Conservation (phyloP, 2,113 vertebrate species). For the Chelonoidis abingdonii region DNA sequence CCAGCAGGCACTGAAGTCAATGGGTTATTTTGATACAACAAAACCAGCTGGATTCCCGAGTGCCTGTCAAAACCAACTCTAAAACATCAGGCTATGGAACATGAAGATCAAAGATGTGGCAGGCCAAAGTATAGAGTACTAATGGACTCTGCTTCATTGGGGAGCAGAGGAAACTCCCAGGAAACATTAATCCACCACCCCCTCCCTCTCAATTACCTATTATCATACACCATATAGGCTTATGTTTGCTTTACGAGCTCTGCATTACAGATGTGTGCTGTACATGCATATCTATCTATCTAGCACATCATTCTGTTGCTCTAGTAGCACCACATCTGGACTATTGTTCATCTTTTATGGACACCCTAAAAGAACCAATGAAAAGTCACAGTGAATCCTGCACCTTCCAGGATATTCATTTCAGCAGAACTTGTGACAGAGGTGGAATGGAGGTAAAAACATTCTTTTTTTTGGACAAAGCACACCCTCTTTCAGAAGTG, state of each 20-base stretch:
- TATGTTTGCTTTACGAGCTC: neutral
- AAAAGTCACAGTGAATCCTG: fast-evolving
- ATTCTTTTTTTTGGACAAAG: neutral
- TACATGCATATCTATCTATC: neutral
- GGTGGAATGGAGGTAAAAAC: neutral
- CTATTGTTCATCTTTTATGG: neutral
- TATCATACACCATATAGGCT: fast-evolving
- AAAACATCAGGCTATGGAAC: neutral
- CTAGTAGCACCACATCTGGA: neutral
- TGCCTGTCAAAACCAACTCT: neutral
- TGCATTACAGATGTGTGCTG: neutral
- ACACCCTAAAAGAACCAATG: neutral
- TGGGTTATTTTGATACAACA: neutral
- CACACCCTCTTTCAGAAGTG: neutral
- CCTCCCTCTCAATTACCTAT: neutral
- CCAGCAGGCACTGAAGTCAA: neutral
- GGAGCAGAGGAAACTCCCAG: neutral
- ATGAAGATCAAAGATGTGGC: neutral
- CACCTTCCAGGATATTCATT: neutral
- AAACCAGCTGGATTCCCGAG: neutral
- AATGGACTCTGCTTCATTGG: neutral
- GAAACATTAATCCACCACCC: neutral
- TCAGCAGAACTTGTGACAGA: neutral
- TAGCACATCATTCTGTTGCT: neutral
- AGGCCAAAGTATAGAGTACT: neutral